Evolutionary conservation across 2,113 vertebrate genomes (phyloP).

Genomic region (Gasterosteus nipponicus): DNA sequence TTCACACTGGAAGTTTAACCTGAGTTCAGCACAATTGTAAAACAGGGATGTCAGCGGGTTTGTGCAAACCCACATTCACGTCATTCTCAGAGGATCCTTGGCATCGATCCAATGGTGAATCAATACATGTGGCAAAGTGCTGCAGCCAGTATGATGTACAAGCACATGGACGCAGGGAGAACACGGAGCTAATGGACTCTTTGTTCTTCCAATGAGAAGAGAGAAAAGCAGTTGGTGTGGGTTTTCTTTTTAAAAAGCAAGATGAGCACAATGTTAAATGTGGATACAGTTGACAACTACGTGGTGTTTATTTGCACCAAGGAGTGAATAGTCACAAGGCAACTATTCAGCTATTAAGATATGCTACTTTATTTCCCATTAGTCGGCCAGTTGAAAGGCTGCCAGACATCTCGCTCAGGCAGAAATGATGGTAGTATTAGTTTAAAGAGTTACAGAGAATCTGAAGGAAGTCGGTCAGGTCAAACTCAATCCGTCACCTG

Average conservation of each 20-base stretch:
- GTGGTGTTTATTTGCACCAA: not conserved
- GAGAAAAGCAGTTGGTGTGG: slow-evolving; percentile 1
- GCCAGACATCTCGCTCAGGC: too few species aligned
- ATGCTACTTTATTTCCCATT: not conserved
- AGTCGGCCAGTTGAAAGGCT: not conserved
- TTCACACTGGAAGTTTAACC: not conserved
- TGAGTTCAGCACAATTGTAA: slow-evolving; percentile 2
- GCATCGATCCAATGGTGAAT: slow-evolving; percentile 46
- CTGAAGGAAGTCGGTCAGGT: not conserved
- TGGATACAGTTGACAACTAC: not conserved
- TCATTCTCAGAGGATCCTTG: slow-evolving; percentile 35
- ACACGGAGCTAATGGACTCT: slow-evolving; percentile 47
- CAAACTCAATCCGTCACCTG: not conserved
- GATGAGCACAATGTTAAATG: not conserved
- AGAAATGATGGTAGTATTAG: not conserved
- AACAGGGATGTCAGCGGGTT: slow-evolving; percentile 1
- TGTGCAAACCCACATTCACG: slow-evolving; percentile 9
- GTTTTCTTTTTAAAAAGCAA: slow-evolving; percentile 21
- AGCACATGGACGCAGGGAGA: slow-evolving; percentile 23
- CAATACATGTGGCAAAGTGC: slow-evolving; percentile 50
- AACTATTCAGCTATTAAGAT: not conserved
- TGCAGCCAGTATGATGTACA: slow-evolving; percentile 15
- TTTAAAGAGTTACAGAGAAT: not conserved
- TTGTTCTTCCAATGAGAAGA: slow-evolving; percentile 30
- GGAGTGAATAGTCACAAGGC: too few species aligned